Percentiles rank a stretch among this genome's conserved stretches.
phyloP scores from a whole-genome alignment of 2,888 invertebrate genomes.

The Furcula furcula region DNA sequence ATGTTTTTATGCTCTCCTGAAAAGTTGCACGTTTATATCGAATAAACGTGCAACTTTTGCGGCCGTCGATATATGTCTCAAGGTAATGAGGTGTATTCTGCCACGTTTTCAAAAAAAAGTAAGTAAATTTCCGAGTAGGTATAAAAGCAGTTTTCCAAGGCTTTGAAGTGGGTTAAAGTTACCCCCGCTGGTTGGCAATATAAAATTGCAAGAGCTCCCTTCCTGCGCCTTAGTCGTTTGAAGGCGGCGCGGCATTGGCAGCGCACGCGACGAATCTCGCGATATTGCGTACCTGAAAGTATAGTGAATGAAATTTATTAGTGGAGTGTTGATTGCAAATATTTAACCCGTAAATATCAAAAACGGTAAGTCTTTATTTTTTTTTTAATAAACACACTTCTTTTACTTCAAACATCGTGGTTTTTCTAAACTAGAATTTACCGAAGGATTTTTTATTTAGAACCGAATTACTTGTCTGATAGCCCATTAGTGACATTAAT shows the following conservation, averaged over 20 bases:
- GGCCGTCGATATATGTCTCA: too few relatives aligned
- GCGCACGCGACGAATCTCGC: constrained; percentile 29
- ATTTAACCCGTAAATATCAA: not conserved
- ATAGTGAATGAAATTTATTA: not conserved
- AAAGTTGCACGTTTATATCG: too few relatives aligned
- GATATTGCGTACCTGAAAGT: not conserved
- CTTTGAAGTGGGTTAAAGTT: constrained; percentile 10
- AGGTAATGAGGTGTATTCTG: too few relatives aligned
- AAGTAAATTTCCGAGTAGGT: not conserved
- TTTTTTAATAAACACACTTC: too few relatives aligned
- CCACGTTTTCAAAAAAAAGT: too few relatives aligned
- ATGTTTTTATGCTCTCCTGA: too few relatives aligned
- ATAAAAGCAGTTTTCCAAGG: not conserved
- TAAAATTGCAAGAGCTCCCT: constrained; percentile 48
- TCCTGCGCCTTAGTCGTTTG: constrained; percentile 51
- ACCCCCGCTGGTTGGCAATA: constrained; percentile 46
- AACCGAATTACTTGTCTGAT: too few relatives aligned
- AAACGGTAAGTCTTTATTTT: constrained; percentile 8
- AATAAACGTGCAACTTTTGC: too few relatives aligned
- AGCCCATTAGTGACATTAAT: too few relatives aligned
- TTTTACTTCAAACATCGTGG: too few relatives aligned
- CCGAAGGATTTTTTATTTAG: too few relatives aligned
- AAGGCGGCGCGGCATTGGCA: constrained; percentile 15
- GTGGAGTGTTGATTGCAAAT: constrained; percentile 1
- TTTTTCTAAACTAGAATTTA: too few relatives aligned